Evolutionary conservation across 2,888 invertebrate genomes (phyloP).

Genomic region (Dicyrtoma fusca): DNA sequence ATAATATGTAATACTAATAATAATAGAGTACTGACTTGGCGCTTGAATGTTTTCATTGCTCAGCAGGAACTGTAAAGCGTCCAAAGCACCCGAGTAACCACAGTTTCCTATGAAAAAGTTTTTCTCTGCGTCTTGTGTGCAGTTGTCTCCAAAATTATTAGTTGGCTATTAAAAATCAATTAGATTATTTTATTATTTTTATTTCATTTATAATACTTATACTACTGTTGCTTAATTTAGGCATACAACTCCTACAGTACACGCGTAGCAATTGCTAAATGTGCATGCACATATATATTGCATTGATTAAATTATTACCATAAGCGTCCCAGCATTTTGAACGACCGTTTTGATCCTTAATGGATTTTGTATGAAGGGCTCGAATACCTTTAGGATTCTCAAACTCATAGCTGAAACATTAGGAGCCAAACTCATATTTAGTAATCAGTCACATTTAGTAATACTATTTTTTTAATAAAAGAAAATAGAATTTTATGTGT

Average conservation of each 20-base stretch:
- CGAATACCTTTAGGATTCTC: constrained; percentile 40
- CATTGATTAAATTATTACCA: constrained; percentile 25
- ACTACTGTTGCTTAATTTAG: background rate
- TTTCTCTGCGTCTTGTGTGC: constrained; percentile 33
- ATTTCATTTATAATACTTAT: background rate
- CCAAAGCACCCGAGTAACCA: constrained; percentile 52
- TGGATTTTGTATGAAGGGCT: constrained; percentile 41
- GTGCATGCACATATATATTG: background rate
- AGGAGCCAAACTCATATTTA: too few relatives aligned
- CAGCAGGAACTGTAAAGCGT: constrained; percentile 48
- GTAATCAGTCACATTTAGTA: too few relatives aligned
- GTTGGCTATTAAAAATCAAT: background rate
- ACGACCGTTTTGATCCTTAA: constrained; percentile 30
- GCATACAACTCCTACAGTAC: background rate
- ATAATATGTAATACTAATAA: too few relatives aligned
- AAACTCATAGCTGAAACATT: constrained; percentile 38
- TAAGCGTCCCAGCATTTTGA: constrained; percentile 35
- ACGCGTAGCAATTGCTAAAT: background rate
- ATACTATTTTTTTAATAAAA: background rate
- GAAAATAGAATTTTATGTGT: background rate
- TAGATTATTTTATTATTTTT: background rate
- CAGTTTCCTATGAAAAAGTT: constrained; percentile 50
- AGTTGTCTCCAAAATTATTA: constrained; percentile 42
- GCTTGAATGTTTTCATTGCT: background rate
- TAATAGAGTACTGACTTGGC: too few relatives aligned